Base-by-base conservation (phyloP, 1,140 invertebrate genomes). In the Dreissena polymorpha region DNA sequence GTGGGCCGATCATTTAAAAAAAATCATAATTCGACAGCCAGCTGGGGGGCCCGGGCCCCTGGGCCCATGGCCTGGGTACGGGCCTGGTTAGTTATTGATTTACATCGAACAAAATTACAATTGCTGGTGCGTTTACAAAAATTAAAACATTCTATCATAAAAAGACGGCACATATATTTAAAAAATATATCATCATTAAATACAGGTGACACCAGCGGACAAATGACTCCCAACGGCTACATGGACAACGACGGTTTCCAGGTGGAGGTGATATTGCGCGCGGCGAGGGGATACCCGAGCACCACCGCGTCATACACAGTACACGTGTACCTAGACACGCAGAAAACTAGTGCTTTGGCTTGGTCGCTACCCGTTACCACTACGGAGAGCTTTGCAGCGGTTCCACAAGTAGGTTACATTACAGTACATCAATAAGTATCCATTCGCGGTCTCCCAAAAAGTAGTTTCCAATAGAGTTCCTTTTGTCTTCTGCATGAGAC, bases 221-320 rank as follows among this genome's bases (percentile, higher is more conserved):
- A 53, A 57, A 78, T 78, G 76, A 69, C 50, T 7, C 25, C 76
- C n/a, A 78, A 78, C 27, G n/a, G 51, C 51, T 69, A 55, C 50
- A 68, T 70, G 21, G 76, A 78, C 25, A n/a, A 27, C 21, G 76
- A 78, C 64, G 21, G 50, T 16, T 39, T 78, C 8, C 21, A 68
- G 3, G n/a, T 78, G n/a, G 76, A 70, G 27, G 16, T 27, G 16
- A 18, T 78, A 0, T 23, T 78, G 18, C 76, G 76, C 14, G 76
- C 76, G 0, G 69, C 53, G 53, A 64, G 50, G 0, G 5, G n/a
- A 13, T 10, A 0, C 21, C 0, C 53, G 21, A 21, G n/a, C 16
- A 53, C 63, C 21, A 78, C 76, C 0, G 27, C 25, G 16, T 18
- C 49, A 16, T 51, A 68, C n/a, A 23, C 23, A 29, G 55, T 57